Evolutionary conservation across 2,888 invertebrate genomes (phyloP).

Genomic region (Dicycla oo): DNA sequence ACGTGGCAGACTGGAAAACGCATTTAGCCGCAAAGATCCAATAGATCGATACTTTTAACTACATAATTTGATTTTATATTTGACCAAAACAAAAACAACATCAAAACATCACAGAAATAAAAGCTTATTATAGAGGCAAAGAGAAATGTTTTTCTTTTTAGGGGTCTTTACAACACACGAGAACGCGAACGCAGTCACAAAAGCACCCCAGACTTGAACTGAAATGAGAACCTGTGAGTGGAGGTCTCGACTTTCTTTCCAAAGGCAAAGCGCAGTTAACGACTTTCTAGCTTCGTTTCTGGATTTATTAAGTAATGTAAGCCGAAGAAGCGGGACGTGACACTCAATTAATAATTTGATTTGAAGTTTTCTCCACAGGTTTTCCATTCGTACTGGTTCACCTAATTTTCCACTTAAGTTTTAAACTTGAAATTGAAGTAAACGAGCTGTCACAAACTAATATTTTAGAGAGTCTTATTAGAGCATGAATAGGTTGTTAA

Average conservation of each 20-base stretch:
- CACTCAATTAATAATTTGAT: slow-evolving; percentile 85
- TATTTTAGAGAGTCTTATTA: slow-evolving; percentile 13
- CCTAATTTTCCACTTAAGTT: slow-evolving; percentile 47
- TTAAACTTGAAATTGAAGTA: slow-evolving; percentile 46
- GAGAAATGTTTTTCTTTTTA: slow-evolving; percentile 68
- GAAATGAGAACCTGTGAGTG: slow-evolving; percentile 81
- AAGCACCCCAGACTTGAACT: slow-evolving; percentile 77
- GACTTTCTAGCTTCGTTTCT: slow-evolving; percentile 79
- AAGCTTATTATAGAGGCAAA: slow-evolving; percentile 68
- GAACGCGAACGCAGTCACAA: slow-evolving; percentile 72
- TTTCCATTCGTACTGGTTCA: slow-evolving; percentile 67
- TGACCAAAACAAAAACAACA: slow-evolving; percentile 7
- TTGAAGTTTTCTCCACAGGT: slow-evolving; percentile 76
- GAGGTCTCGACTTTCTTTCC: slow-evolving; percentile 82
- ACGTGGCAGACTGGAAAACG: slow-evolving; percentile 83
- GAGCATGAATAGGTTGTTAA: slow-evolving; percentile 6
- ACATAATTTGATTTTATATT: slow-evolving; percentile 15
- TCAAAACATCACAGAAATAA: slow-evolving; percentile 49
- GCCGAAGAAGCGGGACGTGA: slow-evolving; percentile 78
- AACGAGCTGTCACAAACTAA: slow-evolving; percentile 5
- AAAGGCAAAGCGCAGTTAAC: slow-evolving; percentile 82
- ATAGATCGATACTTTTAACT: slow-evolving; percentile 76
- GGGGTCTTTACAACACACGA: slow-evolving; percentile 73
- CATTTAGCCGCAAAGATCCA: slow-evolving; percentile 82
- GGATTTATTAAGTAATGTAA: slow-evolving; percentile 84